Conservation (phyloP, 2,888 invertebrate genomes). For the Mythimna ferrago region DNA sequence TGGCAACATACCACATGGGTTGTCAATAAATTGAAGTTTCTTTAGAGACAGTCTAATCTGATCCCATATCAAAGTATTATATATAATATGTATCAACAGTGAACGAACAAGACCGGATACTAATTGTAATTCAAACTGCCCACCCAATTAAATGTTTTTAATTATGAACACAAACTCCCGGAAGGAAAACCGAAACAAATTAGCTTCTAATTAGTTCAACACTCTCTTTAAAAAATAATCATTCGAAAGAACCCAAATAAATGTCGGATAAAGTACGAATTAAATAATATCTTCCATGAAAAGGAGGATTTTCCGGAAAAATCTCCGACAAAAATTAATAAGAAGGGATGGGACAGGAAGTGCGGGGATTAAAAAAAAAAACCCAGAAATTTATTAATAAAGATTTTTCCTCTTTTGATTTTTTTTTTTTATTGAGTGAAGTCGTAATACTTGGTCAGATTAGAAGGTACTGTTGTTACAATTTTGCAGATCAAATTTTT, state of each 20-base stretch:
- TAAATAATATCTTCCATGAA: conserved; percentile 35
- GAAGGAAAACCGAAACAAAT: conserved; percentile 29
- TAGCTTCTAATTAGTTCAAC: conserved; percentile 26
- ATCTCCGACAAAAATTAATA: conserved; percentile 60
- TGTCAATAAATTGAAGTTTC: too few species aligned
- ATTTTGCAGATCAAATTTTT: not conserved
- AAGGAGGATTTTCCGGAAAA: conserved; percentile 36
- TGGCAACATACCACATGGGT: too few species aligned
- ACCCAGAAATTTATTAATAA: conserved; percentile 38
- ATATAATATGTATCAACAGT: not conserved
- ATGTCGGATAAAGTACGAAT: conserved; percentile 27
- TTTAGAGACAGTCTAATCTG: too few species aligned
- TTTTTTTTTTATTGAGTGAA: conserved; percentile 7
- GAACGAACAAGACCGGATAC: not conserved
- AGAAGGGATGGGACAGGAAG: conserved; percentile 47
- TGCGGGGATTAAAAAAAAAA: conserved; percentile 38
- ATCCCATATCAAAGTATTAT: not conserved
- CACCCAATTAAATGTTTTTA: not conserved
- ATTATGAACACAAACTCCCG: not conserved
- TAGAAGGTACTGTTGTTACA: not conserved
- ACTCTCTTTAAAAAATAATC: conserved; percentile 4
- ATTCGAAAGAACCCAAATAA: conserved; percentile 3
- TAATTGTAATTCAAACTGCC: conserved; percentile 1
- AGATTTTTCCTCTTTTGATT: not conserved
- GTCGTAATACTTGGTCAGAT: not conserved